Base-by-base conservation (phyloP, 2,113 vertebrate genomes). In the Solea solea region DNA sequence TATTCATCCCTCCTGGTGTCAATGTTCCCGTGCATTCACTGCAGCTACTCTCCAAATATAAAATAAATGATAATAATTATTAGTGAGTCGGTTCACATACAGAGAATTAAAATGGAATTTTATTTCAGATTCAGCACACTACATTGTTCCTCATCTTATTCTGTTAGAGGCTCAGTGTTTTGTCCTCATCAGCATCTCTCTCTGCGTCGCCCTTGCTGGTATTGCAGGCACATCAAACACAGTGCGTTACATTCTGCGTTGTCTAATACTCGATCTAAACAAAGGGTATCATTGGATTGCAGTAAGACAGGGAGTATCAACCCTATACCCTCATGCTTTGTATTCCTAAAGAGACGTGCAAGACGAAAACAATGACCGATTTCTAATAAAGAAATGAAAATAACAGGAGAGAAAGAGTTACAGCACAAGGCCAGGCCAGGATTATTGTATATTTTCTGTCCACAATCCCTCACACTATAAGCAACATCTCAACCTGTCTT, bases 401-500 rank as follows among this genome's bases (percentile, higher is more conserved):
- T 64, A 40, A 39, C 2, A 10, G n/a, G 7, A 34, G 41, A 42
- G 34, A 44, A 7, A 53, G 39, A 48, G 66, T 21, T 52, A 51
- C 42, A 68, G 67, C 65, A 67, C 66, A 64, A 82, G 67, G 72
- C 41, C 62, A 50, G 48, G n/a, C n/a, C n/a, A n/a, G 21, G 21
- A 21, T 21, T 41, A 40, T 65, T 76, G 50, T 64, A 65, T 56
- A 64, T 55, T 71, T 67, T 72, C 78, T 69, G 73, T 76, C 77
- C 72, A 72, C 85, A 74, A 87, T 86, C 73, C 76, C 84, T 63
- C 78, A 67, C 54, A 52, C 45, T 50, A 40, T 74, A 87, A 86
- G 82, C 69, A 86, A 74, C 68, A 80, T 89, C 87, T 86, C 86
- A 82, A 86, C 83, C 82, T 85, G 84, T 64, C 74, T 77, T 78